Evolutionary conservation across 2,888 invertebrate genomes (phyloP), one percentile per base, ranked within the genome.

Genomic region (Melipona beecheii): DNA sequence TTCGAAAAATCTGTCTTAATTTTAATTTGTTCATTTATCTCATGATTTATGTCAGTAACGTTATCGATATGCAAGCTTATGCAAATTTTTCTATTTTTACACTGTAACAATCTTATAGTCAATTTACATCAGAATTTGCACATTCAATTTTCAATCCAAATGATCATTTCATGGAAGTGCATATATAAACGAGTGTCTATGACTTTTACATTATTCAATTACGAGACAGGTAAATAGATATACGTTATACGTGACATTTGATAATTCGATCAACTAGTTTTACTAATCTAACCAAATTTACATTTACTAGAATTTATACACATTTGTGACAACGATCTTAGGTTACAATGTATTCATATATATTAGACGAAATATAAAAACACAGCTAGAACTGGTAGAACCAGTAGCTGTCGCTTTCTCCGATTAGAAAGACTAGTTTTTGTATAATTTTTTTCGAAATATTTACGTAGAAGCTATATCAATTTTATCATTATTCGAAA

Each of bases 181-280:
- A 54, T 52, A 65, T 49, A 24, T 74, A 9, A 17, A 17, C 52
- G 58, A 62, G 68, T 82, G 60, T 77, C 71, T 24, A 31, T 73
- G 56, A 50, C 83, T 81, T 85, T 87, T 79, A 60, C 77, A 66
- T 87, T 85, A 81, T 76, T 79, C 79, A 79, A 85, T 83, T 81
- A 50, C 74, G 24, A 19, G 65, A 81, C 83, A 83, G 72, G 81
- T 82, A 17, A 60, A 78, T 81, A 83, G 72, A 78, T 82, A 77
- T 62, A 74, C 36, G 54, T 70, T 83, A 81, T 81, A 80, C 62
- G 17, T 87, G 87, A 83, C 87, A 87, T 87, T 87, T 87, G 62
- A 60, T 75, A 77, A 75, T 80, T 74, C 75, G 62, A 66, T 50
- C 43, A 71, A 74, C 78, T 52, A 52, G 85, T 78, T 84, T 73